Evolutionary conservation across 2,113 vertebrate genomes (phyloP).

Genomic region (Myanophis thanlyinensis): DNA sequence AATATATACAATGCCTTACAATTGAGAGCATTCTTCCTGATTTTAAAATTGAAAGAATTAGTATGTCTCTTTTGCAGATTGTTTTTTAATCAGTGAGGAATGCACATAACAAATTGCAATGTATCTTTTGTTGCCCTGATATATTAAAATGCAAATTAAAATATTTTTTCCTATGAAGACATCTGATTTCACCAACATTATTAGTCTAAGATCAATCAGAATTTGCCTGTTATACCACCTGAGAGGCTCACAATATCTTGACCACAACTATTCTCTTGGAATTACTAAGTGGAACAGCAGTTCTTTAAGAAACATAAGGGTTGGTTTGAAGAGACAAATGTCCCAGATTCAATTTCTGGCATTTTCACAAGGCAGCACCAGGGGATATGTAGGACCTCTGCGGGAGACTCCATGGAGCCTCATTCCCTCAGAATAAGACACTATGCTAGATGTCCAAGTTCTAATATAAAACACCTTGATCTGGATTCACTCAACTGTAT

Average conservation of each 20-base stretch:
- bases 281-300: not conserved
- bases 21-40: not conserved
- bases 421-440: not conserved
- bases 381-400: too few species aligned
- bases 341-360: not conserved
- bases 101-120: not conserved
- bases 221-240: not conserved
- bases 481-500: not conserved
- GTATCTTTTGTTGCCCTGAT: not conserved
- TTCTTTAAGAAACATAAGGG: not conserved
- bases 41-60: not conserved
- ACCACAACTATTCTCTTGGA: not conserved
- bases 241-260: not conserved
- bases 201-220: not conserved
- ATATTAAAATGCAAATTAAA: slow-evolving; percentile 1
- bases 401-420: not conserved
- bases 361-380: not conserved
- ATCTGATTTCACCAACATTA: not conserved
- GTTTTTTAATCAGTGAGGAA: not conserved
- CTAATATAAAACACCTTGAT: not conserved
- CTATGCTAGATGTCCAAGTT: not conserved
- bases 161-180: not conserved
- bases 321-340: not conserved
- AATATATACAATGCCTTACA: not conserved
- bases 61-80: not conserved